Evolutionary conservation across 2,888 invertebrate species (phyloP), one percentile per base, ranked within the genome.

Genomic region (Cenopis cana): DNA sequence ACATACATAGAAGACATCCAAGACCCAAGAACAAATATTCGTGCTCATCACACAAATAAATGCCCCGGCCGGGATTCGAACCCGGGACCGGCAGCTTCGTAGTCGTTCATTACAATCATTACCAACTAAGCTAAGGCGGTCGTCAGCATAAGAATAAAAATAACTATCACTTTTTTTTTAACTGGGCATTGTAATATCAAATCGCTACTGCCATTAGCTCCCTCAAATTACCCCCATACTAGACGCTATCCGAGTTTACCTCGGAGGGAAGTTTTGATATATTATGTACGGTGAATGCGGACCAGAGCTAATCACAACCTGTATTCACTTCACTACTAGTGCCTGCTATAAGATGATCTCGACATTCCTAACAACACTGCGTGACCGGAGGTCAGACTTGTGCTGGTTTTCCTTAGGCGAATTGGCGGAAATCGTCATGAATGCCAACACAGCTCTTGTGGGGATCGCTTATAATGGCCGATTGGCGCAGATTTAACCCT

Each of bases 391-490:
- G 12, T 2, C n/a, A n/a, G n/a, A n/a, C n/a, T n/a, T 46, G 8
- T n/a, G 5, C 46, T 46, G 46, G 46, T n/a, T 41, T 4, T 29
- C 33, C 2, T 33, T 8, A 33, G n/a, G 12, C 41, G 14, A 14
- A 14, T 14, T 5, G 6, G 46, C 8, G 46, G 12, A 5, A 46
- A 46, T 6, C 46, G 46, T n/a, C 8, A n/a, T 46, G 46, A 46
- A 46, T 41, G 6, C 56, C 12, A 57, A 36, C 12, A 10, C 5
- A 8, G 4, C 12, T 17, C 18, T 36, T n/a, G 18, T 36, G 56
- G 33, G 29, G 60, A 46, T 49, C 49, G 29, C 8, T 61, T 29
- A 61, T 61, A 49, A 61, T 61, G 5, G 49, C 61, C 61, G 49
- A 33, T 61, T 61, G 29, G 60, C 29, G 60, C 17, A 17, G 29